These are phyloP conservation scores for Micromesistius poutassou DNA, from an alignment of 2,797 vertebrate genomes.

Conservation along the genomic window DNA sequence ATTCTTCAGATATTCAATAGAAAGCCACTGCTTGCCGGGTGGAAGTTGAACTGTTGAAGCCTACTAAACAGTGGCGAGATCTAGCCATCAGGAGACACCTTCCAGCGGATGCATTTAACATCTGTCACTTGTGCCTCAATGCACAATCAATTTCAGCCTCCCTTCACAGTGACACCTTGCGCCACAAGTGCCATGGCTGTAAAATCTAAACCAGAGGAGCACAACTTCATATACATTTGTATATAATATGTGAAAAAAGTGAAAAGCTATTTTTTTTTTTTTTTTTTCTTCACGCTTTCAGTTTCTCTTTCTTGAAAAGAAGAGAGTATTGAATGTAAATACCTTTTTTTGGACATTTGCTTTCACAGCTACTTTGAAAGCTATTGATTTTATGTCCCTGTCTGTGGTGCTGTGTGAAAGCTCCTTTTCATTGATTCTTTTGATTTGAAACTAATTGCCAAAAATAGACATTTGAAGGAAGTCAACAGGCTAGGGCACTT, in stretches of 20 bases:
- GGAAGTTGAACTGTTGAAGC: conserved; percentile 20
- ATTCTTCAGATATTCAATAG: conserved; percentile 41
- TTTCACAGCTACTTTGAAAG: conserved; percentile 52
- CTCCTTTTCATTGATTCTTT: conserved; percentile 59
- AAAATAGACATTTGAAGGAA: conserved; percentile 58
- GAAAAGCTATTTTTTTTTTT: conserved; percentile 11
- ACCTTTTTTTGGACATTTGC: conserved; percentile 7
- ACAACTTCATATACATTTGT: conserved; percentile 14
- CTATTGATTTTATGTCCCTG: conserved; percentile 63
- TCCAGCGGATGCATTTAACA: conserved; percentile 40
- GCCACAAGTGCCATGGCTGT: conserved; percentile 22
- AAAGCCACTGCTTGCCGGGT: conserved; percentile 12
- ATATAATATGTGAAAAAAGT: conserved; percentile 10
- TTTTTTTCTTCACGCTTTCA: conserved; percentile 16
- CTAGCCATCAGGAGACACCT: conserved; percentile 43
- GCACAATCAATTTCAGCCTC: conserved; percentile 54
- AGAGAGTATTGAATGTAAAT: conserved; percentile 32
- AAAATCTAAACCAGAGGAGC: conserved; percentile 15
- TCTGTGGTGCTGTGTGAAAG: conserved; percentile 37
- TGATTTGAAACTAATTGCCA: conserved; percentile 65
- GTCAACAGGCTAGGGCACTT: conserved; percentile 59
- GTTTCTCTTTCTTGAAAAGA: conserved; percentile 1
- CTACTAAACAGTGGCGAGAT: conserved; percentile 32
- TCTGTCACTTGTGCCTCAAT: conserved; percentile 56
- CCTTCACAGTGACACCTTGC: conserved; percentile 30